These are phyloP conservation scores for Melinaea marsaeus DNA, from an alignment of 2,888 invertebrate genomes.

Conservation along the genomic window DNA sequence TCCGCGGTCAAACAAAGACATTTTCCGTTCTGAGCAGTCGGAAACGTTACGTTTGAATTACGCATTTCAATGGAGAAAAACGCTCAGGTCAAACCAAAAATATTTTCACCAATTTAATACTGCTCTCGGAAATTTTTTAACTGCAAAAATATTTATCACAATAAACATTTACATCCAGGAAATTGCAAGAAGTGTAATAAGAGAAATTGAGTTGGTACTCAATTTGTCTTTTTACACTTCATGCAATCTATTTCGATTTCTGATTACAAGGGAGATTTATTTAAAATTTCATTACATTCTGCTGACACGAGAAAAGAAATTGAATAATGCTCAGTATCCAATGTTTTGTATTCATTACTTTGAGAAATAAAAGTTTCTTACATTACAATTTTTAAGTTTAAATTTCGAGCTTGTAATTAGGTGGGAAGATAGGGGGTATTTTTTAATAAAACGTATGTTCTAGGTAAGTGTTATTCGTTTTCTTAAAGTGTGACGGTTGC, in stretches of 20 bases:
- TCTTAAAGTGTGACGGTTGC: slow-evolving; percentile 18
- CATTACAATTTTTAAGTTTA: not conserved
- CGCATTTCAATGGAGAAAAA: slow-evolving; percentile 53
- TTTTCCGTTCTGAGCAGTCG: slow-evolving; percentile 56
- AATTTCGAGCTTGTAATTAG: not conserved
- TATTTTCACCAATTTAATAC: not conserved
- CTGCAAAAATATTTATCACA: not conserved
- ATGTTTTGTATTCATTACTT: slow-evolving; percentile 9
- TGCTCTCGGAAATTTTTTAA: no score
- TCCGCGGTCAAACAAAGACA: slow-evolving; percentile 68
- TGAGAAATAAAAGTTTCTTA: not conserved
- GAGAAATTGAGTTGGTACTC: not conserved
- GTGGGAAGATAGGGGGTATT: not conserved
- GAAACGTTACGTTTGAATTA: slow-evolving; percentile 58
- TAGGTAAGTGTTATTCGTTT: no score
- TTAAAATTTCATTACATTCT: slow-evolving; percentile 38
- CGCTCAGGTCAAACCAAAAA: slow-evolving; percentile 23
- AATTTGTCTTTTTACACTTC: no score
- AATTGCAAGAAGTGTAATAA: slow-evolving; percentile 2
- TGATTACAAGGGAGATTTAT: slow-evolving; percentile 38
- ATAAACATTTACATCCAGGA: slow-evolving; percentile 3
- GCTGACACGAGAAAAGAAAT: slow-evolving; percentile 31
- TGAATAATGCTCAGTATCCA: slow-evolving; percentile 7
- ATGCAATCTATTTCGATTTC: slow-evolving; percentile 13
- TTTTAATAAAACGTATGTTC: not conserved